Base-by-base conservation (phyloP, 2,888 invertebrate species). In the Polyploca ridens region DNA sequence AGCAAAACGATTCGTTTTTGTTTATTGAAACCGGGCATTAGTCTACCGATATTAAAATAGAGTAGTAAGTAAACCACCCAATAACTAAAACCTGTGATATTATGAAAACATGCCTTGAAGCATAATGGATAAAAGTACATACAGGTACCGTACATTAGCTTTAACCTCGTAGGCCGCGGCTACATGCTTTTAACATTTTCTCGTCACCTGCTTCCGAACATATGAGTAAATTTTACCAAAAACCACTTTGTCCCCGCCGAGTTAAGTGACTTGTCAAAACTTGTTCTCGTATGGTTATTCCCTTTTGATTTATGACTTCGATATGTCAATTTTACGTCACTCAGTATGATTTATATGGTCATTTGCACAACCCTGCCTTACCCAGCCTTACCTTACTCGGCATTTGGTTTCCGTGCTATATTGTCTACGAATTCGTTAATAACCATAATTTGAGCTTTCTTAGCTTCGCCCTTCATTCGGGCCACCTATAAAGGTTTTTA, bases 251-350 rank as follows among this genome's bases (percentile, higher is more conserved):
- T 86, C 83, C 81, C 82, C 71, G 76, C 79, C 71, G 75, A 83
- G 86, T 86, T 89, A 90, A 91, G 90, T 90, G 90, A 84, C 86
- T 84, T 90, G 91, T 92, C 93, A 91, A 89, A 91, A 91, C 87
- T 91, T 91, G 88, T 89, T 88, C 90, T 88, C 89, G 77, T 84
- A 86, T 83, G 88, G 83, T 82, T 27, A 87, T 86, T 86, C 87
- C 85, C 83, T 78, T 90, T 88, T 92, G 92, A 93, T 92, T 91
- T 92, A 92, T 90, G 91, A 86, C 89, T 84, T 89, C 86, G 88
- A 91, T 90, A 88, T 90, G 90, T 90, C 91, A 90, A 91, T 90
- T 91, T 89, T 82, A 85, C 86, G 92, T 91, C 90, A 91, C 83
- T 88, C 89, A 78, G 75, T 82, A 88, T 92, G 92, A 92, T 92